Base-by-base conservation (phyloP, 2,797 vertebrate species). In the Bucorvus abyssinicus region DNA sequence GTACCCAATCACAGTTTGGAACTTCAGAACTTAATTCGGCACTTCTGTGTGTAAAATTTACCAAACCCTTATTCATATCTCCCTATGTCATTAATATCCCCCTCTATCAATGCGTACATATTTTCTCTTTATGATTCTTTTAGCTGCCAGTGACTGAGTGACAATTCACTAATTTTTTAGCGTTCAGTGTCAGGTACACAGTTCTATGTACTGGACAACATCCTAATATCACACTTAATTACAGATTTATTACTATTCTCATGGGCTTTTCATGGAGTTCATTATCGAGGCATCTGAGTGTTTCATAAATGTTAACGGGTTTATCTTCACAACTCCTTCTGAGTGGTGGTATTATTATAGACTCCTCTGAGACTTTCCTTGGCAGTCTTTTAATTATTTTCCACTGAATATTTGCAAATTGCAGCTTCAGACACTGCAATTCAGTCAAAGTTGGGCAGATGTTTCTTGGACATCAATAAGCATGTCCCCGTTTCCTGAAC, bases 31-130 rank as follows among this genome's bases (percentile, higher is more conserved):
- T 93, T 38, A 10, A 53, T 53, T 29, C 84, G 44, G 15, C 13
- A 30, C 21, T 55, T 74, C 3, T 17, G 6, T 59, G 18, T 32
- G 6, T 40, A 23, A 61, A 49, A 80, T 30, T 49, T 44, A 42
- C 22, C 45, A 49, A 56, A 34, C 2, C 5, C 2, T 26, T 55
- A 4, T 67, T 84, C 74, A 13, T 53, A 6, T 52, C 18, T 74
- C 13, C 15, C 17, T 59, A 0, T 14, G 32, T 55, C 21, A 22
- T 12, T 55, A 29, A 14, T 55, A 29, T 14, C 15, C 60, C 15
- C 18, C 10, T 56, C 0, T 17, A 32, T 44, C 26, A 27, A 9
- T 50, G 26, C 15, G 11, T 29, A 4, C 2, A 7, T 0, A 0
- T 19, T 22, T 76, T 45, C 7, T 74, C 34, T 50, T 63, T 4